phyloP scores from a whole-genome alignment of 2,113 vertebrate species.

The Lophius piscatorius region DNA sequence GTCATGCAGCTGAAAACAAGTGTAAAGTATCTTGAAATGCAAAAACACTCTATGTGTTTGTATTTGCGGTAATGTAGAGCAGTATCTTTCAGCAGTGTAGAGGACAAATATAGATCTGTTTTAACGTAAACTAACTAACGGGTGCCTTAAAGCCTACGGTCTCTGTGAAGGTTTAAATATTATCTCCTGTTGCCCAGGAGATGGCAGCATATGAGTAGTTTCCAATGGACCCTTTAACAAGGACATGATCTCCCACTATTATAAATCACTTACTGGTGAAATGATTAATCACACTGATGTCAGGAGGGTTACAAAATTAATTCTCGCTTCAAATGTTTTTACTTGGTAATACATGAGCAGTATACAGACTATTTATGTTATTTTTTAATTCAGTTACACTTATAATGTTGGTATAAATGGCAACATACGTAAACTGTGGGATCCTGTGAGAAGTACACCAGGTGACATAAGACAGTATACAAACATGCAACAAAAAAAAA shows the following conservation, averaged over 20 bases:
- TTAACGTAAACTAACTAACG: no score
- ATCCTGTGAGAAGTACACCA: slow-evolving; percentile 22
- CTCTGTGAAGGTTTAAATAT: neutral
- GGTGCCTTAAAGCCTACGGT: neutral
- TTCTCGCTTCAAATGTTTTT: slow-evolving; percentile 19
- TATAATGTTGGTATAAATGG: slow-evolving; percentile 28
- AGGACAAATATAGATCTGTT: no score
- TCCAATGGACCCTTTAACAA: neutral
- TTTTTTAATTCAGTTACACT: slow-evolving; percentile 56
- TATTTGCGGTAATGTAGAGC: no score
- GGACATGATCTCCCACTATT: neutral
- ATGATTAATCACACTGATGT: neutral
- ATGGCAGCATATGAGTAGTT: slow-evolving; percentile 12
- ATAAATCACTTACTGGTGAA: slow-evolving; percentile 7
- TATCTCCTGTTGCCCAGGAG: slow-evolving; percentile 4
- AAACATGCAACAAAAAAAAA: slow-evolving; percentile 4
- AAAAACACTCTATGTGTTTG: no score
- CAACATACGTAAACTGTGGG: slow-evolving; percentile 19
- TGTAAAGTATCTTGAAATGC: no score
- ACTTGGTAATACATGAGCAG: slow-evolving; percentile 8
- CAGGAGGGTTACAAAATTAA: slow-evolving; percentile 4
- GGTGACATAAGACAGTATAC: slow-evolving; percentile 23
- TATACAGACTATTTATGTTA: slow-evolving; percentile 34
- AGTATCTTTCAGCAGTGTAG: no score
- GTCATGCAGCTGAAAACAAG: no score